Percentiles rank a stretch among this genome's conserved stretches.
Conservation (phyloP, 2,888 invertebrate genomes). For the Euclidia mi region DNA sequence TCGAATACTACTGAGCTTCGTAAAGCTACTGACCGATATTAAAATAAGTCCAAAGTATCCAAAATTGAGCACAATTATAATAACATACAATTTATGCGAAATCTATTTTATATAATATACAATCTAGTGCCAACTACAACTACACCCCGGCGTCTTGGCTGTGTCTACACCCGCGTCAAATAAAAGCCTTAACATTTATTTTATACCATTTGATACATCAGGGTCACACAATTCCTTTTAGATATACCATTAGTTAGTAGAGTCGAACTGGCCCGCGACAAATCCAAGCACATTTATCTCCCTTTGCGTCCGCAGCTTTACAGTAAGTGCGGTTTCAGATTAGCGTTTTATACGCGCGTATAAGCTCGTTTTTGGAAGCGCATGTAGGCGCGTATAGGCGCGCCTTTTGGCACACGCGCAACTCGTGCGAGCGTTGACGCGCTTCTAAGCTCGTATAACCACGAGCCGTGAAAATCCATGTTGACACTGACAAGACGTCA, state of each 20-base stretch:
- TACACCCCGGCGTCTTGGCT: background rate
- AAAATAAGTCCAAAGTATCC: background rate
- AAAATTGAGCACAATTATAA: background rate
- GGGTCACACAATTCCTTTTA: constrained; percentile 38
- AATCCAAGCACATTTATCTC: constrained; percentile 51
- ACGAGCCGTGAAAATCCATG: too few relatives aligned
- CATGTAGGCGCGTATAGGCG: too few relatives aligned
- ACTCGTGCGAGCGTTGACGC: too few relatives aligned
- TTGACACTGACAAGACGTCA: too few relatives aligned
- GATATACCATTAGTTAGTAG: constrained; percentile 38
- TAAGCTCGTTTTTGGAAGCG: too few relatives aligned
- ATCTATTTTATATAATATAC: background rate
- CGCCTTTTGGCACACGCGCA: too few relatives aligned
- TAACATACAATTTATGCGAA: constrained; percentile 4
- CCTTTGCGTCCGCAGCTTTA: constrained; percentile 51
- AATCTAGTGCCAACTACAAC: constrained; percentile 6
- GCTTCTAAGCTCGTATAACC: too few relatives aligned
- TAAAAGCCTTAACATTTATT: constrained; percentile 8
- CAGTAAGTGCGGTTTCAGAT: too few relatives aligned
- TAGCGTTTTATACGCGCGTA: too few relatives aligned
- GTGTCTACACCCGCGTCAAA: background rate
- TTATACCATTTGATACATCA: constrained; percentile 20
- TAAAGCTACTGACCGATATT: background rate
- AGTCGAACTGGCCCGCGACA: constrained; percentile 45
- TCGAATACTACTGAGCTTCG: too few relatives aligned